phyloP scores from a whole-genome alignment of 2,797 vertebrate species.

The Gambelia wislizenii region DNA sequence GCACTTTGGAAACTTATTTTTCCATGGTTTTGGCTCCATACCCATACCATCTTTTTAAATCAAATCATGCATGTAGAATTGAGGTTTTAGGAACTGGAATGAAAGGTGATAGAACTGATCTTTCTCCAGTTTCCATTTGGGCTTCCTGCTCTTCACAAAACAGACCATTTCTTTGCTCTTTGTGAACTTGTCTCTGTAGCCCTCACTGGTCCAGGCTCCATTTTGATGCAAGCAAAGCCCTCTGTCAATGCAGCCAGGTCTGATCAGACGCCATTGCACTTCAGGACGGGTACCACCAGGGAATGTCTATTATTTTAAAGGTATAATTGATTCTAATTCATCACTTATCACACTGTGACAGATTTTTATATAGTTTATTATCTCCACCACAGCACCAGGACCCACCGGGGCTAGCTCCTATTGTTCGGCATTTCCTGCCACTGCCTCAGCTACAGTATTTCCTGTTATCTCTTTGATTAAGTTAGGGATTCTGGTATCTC shows the following conservation, averaged over 20 bases:
- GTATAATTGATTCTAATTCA: conserved; percentile 84
- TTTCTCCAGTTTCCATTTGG: background rate
- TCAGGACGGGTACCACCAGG: conserved; percentile 54
- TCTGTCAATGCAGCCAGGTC: conserved; percentile 51
- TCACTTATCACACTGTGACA: conserved; percentile 81
- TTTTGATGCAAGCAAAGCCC: conserved; percentile 12
- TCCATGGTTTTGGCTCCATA: no score
- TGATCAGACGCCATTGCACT: conserved; percentile 55
- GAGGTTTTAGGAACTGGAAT: background rate
- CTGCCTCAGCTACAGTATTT: conserved; percentile 66
- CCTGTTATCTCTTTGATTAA: conserved; percentile 80
- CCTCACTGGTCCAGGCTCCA: conserved; percentile 2
- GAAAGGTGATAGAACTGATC: background rate
- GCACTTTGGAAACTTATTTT: background rate
- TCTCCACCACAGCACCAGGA: conserved; percentile 70
- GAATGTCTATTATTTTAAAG: conserved; percentile 81
- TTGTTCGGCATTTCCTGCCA: conserved; percentile 69
- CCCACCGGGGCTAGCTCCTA: conserved; percentile 66
- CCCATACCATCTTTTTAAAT: no score
- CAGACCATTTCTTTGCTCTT: background rate
- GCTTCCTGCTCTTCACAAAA: background rate
- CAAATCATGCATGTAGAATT: fast-evolving
- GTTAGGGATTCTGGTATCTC: conserved; percentile 76
- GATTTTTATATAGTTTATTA: conserved; percentile 82
- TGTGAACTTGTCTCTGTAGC: fast-evolving